phyloP scores from a whole-genome alignment of 2,888 invertebrate species.

The Hypomecis punctinalis region DNA sequence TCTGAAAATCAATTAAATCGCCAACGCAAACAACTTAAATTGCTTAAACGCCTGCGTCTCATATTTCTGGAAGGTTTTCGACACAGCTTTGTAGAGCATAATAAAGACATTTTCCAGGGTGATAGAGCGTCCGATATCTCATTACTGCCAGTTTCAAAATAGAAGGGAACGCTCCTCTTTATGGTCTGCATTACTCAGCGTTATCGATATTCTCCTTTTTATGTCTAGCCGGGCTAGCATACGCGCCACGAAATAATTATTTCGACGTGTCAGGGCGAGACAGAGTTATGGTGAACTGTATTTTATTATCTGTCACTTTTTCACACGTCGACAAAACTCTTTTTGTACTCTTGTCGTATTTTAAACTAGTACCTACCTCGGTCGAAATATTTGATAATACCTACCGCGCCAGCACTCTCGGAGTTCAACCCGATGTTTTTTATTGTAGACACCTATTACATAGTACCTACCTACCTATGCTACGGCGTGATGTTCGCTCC shows the following conservation, averaged over 20 bases:
- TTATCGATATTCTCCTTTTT: too few relatives aligned
- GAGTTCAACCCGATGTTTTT: too few relatives aligned
- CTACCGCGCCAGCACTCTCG: too few relatives aligned
- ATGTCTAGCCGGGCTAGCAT: constrained; percentile 56
- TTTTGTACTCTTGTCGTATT: constrained; percentile 57
- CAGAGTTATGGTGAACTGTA: too few relatives aligned
- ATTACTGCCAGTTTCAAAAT: constrained; percentile 76
- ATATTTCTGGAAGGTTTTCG: constrained; percentile 21
- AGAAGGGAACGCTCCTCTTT: constrained; percentile 63
- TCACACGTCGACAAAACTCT: constrained; percentile 46
- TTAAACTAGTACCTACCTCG: background rate
- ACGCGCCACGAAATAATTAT: too few relatives aligned
- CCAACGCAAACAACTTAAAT: constrained; percentile 30
- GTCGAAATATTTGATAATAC: background rate
- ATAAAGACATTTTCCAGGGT: constrained; percentile 71
- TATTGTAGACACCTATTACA: too few relatives aligned
- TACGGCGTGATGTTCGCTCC: too few relatives aligned
- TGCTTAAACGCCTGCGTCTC: constrained; percentile 13
- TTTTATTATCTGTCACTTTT: too few relatives aligned
- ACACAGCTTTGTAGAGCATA: constrained; percentile 54
- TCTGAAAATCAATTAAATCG: constrained; percentile 17
- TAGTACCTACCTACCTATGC: too few relatives aligned
- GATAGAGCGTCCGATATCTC: constrained; percentile 76
- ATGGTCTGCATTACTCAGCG: too few relatives aligned
- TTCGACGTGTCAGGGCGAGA: too few relatives aligned